phyloP scores from a whole-genome alignment of 2,797 vertebrate species.

The Sebastolobus alascanus region DNA sequence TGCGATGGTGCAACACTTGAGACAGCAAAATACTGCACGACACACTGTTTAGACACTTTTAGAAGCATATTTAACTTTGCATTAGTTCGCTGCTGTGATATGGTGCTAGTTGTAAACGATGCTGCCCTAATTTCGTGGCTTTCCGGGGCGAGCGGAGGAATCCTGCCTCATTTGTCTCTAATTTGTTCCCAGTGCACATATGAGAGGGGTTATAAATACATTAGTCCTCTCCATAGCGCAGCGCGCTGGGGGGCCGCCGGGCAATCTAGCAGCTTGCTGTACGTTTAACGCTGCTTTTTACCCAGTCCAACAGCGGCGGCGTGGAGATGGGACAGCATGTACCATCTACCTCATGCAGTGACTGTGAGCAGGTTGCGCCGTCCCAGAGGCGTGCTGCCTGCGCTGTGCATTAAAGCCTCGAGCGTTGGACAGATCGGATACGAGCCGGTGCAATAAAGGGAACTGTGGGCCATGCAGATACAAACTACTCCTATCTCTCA shows the following conservation, averaged over 20 bases:
- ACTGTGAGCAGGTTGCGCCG: constrained; percentile 52
- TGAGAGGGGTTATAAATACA: constrained; percentile 80
- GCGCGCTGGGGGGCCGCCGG: constrained; percentile 58
- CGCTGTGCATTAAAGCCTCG: constrained; percentile 55
- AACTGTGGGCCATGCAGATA: constrained; percentile 44
- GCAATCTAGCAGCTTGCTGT: constrained; percentile 62
- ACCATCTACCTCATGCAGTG: constrained; percentile 52
- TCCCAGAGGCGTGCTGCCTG: constrained; percentile 54
- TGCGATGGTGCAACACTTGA: constrained; percentile 25
- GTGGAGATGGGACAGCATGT: constrained; percentile 43
- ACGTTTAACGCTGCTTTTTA: constrained; percentile 44
- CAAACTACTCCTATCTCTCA: constrained; percentile 64
- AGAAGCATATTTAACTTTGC: constrained; percentile 66
- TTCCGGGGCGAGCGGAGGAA: constrained; percentile 66
- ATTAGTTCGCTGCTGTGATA: constrained; percentile 66
- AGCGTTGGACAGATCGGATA: constrained; percentile 53
- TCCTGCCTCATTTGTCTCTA: constrained; percentile 78
- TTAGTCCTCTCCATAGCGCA: constrained; percentile 65
- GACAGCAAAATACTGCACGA: constrained; percentile 23
- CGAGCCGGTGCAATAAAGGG: constrained; percentile 33
- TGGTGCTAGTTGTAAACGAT: constrained; percentile 63
- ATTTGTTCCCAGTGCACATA: constrained; percentile 79
- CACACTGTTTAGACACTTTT: constrained; percentile 41
- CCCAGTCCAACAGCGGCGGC: constrained; percentile 30
- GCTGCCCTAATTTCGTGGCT: constrained; percentile 73